phyloP scores from a whole-genome alignment of 2,888 invertebrate species.

The Morpho achilles region DNA sequence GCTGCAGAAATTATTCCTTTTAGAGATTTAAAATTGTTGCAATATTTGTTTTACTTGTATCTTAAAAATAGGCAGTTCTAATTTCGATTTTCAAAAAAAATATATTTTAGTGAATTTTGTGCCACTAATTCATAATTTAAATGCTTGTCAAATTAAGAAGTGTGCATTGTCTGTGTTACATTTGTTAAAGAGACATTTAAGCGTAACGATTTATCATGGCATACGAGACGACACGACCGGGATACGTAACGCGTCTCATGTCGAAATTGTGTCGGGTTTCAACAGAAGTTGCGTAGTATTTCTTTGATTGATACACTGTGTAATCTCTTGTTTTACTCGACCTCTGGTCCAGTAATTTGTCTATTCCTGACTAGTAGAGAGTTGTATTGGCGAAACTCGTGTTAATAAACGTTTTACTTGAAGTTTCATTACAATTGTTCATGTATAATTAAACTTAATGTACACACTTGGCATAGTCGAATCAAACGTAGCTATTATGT shows the following conservation, averaged over 20 bases:
- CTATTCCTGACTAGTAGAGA: conserved; percentile 28
- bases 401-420: too few species aligned
- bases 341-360: conserved; percentile 47
- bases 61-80: too few species aligned
- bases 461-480: too few species aligned
- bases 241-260: conserved; percentile 56
- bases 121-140: conserved; percentile 7
- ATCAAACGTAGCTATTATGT: too few species aligned
- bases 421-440: too few species aligned
- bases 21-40: too few species aligned
- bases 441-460: too few species aligned
- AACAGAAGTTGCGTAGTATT: conserved; percentile 58
- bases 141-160: conserved; percentile 8
- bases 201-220: conserved; percentile 29
- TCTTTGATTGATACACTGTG: conserved; percentile 71
- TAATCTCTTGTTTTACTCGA: conserved; percentile 61
- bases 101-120: too few species aligned
- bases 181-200: conserved; percentile 21
- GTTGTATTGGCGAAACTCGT: too few species aligned
- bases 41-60: too few species aligned
- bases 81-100: too few species aligned
- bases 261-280: conserved; percentile 62
- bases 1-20: conserved; percentile 4
- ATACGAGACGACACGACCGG: conserved; percentile 37
- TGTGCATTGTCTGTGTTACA: conserved; percentile 18